Base-by-base conservation (phyloP, 2,888 invertebrate genomes). In the Antheraea assamensis region DNA sequence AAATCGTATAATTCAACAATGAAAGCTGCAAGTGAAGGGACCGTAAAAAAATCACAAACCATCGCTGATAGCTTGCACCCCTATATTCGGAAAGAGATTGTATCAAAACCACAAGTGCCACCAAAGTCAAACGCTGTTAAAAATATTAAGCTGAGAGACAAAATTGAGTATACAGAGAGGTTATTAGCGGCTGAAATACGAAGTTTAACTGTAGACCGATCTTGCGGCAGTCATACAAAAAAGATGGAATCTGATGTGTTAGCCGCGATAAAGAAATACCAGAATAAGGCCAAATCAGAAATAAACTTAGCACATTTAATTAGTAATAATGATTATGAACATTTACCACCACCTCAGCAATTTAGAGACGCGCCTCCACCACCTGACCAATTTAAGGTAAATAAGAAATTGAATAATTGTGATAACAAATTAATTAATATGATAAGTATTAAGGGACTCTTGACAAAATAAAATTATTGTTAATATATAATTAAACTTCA, bases 331-430 rank as follows among this genome's bases (percentile, higher is more conserved):
- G 96, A 96, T 64, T 96, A 97, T 83, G 97, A 97, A 80, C 96
- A 97, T 83, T 95, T 97, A 76, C 97, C 97, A 47, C 98, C 98
- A 0, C 98, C 98, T 2, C 97, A 97, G 84, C 97, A 98, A 90
- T 98, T 98, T 84, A 96, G 97, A 87, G 98, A 98, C 89, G 96
- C 96, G 71, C 96, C 97, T 30, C 96, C 97, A 64, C 97, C 97
- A 15, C 97, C 97, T 0, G 97, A 97, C 80, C 96, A 96, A 81
- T 97, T 97, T 82, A 95, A 92, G 91, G 95, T 94, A 89, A 81
- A 71, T 17, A 47, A 35, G 55, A 66, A 61, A 19, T 31, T 70
- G 72, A 42, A 42, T 49, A 71, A 52, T 27, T 61, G 64, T 52
- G 21, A 52, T 52, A 42, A 7, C 13, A 42, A n/a, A 13, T 42